These are phyloP conservation scores for Acrobasis consociella DNA, from an alignment of 2,888 invertebrate genomes.

Conservation along the genomic window DNA sequence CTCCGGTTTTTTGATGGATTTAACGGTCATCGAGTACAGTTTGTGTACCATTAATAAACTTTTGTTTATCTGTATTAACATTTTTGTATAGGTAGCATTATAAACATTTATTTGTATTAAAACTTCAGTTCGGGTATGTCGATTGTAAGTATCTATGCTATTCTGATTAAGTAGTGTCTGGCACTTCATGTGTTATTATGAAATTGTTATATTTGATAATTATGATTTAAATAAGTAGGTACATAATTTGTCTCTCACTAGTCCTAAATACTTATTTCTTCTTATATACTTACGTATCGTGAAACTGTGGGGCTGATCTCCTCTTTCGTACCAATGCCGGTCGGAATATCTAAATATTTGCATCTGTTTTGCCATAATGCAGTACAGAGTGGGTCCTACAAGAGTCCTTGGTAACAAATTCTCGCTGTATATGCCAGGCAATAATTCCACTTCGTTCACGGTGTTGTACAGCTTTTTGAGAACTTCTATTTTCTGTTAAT, in stretches of 20 bases:
- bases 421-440: constrained; percentile 63
- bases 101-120: too few relatives aligned
- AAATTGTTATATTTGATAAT: too few relatives aligned
- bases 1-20: background rate
- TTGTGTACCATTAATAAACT: background rate
- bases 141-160: too few relatives aligned
- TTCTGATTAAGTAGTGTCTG: too few relatives aligned
- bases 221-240: too few relatives aligned
- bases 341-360: constrained; percentile 57
- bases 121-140: too few relatives aligned
- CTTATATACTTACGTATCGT: constrained; percentile 48
- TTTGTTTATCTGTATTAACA: background rate
- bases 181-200: too few relatives aligned
- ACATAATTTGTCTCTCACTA: too few relatives aligned
- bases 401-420: constrained; percentile 50
- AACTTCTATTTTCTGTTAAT: constrained; percentile 59
- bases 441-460: constrained; percentile 60
- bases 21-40: background rate
- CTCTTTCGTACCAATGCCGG: constrained; percentile 67
- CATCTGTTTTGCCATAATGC: constrained; percentile 62
- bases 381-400: constrained; percentile 62
- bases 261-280: background rate
- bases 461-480: constrained; percentile 53
- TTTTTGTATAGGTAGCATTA: too few relatives aligned
- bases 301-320: constrained; percentile 64